A percentile compares a stretch with the other conserved stretches of the same genome.
Conservation (phyloP, 2,888 invertebrate species). For the Noctua janthe region DNA sequence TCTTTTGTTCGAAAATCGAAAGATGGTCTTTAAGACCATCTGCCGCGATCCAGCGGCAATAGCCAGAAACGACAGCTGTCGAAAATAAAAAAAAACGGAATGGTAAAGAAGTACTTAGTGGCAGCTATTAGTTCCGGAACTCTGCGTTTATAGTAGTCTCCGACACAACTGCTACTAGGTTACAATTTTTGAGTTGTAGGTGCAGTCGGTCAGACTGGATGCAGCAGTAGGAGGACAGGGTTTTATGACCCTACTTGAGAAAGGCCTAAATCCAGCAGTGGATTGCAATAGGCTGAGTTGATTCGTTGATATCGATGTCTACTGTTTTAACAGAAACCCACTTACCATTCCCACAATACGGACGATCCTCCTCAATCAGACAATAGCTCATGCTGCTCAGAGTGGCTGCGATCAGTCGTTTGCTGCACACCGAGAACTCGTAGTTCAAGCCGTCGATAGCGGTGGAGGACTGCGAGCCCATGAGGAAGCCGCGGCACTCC, state of each 20-base stretch:
- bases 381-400: slow-evolving; percentile 88
- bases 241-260: neutral
- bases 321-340: neutral
- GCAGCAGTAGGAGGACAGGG: neutral
- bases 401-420: slow-evolving; percentile 83
- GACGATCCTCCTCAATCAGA: slow-evolving; percentile 80
- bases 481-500: slow-evolving; percentile 85
- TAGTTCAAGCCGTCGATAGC: slow-evolving; percentile 76
- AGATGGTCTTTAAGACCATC: neutral
- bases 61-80: neutral
- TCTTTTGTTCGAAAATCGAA: neutral
- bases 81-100: neutral
- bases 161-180: neutral
- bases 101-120: neutral
- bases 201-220: neutral
- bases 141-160: neutral
- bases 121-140: neutral
- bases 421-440: slow-evolving; percentile 89
- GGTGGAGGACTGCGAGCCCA: slow-evolving; percentile 86
- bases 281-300: neutral
- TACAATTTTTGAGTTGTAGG: neutral
- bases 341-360: slow-evolving; percentile 90
- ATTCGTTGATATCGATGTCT: neutral
- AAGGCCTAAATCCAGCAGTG: neutral
- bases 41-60: neutral